A percentile compares a stretch with the other conserved stretches of the same genome.
Evolutionary conservation across 2,888 invertebrate genomes (phyloP).

Genomic region (Mongoloraphidia duomilia): DNA sequence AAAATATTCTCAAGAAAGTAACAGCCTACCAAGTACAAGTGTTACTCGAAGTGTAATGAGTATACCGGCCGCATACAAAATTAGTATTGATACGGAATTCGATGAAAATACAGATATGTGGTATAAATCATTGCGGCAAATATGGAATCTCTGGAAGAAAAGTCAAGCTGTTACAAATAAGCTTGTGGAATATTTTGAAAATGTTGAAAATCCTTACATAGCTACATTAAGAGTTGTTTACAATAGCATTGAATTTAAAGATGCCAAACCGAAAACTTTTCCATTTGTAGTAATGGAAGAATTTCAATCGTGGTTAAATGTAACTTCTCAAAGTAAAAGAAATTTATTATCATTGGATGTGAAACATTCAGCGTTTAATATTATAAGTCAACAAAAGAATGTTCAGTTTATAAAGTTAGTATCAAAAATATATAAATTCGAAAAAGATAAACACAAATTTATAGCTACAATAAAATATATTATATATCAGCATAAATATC

Average conservation of each 20-base stretch:
- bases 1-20: no score
- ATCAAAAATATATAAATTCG: constrained; percentile 47
- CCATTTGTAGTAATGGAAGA: constrained; percentile 48
- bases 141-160: constrained; percentile 40
- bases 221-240: constrained; percentile 41
- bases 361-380: constrained; percentile 58
- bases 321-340: constrained; percentile 24
- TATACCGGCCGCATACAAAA: no score
- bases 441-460: constrained; percentile 44
- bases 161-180: constrained; percentile 35
- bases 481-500: constrained; percentile 38
- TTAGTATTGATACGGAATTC: constrained; percentile 1
- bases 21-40: no score
- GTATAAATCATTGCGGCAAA: constrained; percentile 12
- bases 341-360: constrained; percentile 36
- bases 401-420: constrained; percentile 46
- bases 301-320: constrained; percentile 36
- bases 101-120: neutral
- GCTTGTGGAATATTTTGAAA: constrained; percentile 34
- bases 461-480: constrained; percentile 44
- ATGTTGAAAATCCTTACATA: constrained; percentile 42
- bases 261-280: constrained; percentile 45
- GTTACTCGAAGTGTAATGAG: no score
- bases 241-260: constrained; percentile 46
- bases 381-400: constrained; percentile 53